Base-by-base conservation (phyloP, 2,113 vertebrate species). In the Paracanthobrama guichenoti region DNA sequence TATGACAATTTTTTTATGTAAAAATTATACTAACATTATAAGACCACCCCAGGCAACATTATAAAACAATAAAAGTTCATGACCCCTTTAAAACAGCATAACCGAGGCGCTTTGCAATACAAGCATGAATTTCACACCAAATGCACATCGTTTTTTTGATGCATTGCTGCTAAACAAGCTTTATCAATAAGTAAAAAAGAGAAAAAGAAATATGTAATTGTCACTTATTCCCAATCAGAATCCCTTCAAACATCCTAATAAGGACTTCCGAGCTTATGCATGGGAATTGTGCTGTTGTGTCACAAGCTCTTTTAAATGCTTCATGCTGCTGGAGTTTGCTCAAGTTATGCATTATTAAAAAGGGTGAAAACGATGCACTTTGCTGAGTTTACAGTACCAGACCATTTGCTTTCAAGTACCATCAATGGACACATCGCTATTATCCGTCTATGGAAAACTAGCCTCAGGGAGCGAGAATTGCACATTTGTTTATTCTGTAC, bases 331-430 rank as follows among this genome's bases (percentile, higher is more conserved):
- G 31, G 13, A 42, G 81, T 28, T 16, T 28, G 55, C 11, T 28
- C 4, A 12, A 60, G 35, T 62, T 75, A 66, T 80, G 42, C 44
- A 80, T 80, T 74, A 60, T 83, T 83, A 74, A 83, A 74, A 48
- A 74, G 39, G 28, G 8, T 59, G 13, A 69, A 60, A 83, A 31
- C 6, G 44, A 66, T 64, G 60, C 60, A 35, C 44, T 67, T 67
- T 80, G 60, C 42, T 80, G 60, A 67, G 78, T 18, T 8, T 28
- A 53, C 46, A 75, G 44, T 13, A 31, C 24, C 14, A 50, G 14
- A 80, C 20, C 44, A 66, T 66, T 66, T 80, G 9, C 42, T 46
- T 66, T 66, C 11, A n/a, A 79, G 39, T 4, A 26, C 39, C 39
- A 79, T 64, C 57, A 62, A 62, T 11, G 24, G 57, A 64, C 39